Conservation (phyloP, 2,888 invertebrate species). For the Lingula anatina region DNA sequence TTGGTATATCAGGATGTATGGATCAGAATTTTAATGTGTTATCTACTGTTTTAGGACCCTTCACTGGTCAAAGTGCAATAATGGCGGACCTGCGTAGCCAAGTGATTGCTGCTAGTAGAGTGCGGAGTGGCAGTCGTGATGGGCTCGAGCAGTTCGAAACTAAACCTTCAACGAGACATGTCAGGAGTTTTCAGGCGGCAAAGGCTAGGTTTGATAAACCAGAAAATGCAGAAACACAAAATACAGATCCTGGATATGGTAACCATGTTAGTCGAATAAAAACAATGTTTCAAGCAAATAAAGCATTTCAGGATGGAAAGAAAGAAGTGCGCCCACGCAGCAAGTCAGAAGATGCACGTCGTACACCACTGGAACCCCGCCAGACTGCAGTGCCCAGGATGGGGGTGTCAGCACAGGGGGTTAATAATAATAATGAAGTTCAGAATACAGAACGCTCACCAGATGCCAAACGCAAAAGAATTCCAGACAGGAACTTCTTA, state of each 20-base stretch:
- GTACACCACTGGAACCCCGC: background rate
- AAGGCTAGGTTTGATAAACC: too few relatives aligned
- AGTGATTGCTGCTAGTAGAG: conserved; percentile 21
- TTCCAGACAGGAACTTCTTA: too few relatives aligned
- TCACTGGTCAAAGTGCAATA: too few relatives aligned
- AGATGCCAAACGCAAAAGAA: background rate
- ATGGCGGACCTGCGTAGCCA: too few relatives aligned
- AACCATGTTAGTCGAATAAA: conserved; percentile 41
- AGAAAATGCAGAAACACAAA: too few relatives aligned
- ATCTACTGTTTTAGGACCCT: too few relatives aligned
- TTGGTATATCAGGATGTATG: too few relatives aligned
- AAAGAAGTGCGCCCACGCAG: conserved; percentile 4
- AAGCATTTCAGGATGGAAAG: too few relatives aligned
- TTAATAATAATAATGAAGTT: conserved; percentile 16
- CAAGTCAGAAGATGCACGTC: background rate
- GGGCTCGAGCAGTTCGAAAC: background rate
- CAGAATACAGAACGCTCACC: conserved; percentile 3
- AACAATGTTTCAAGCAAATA: conserved; percentile 31
- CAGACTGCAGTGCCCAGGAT: background rate
- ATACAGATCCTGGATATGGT: too few relatives aligned
- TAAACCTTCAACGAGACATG: background rate
- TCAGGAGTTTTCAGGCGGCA: too few relatives aligned
- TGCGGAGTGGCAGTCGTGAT: conserved; percentile 23
- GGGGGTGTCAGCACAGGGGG: background rate
- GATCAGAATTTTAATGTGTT: too few relatives aligned